phyloP scores from a whole-genome alignment of 2,113 vertebrate genomes.

The Alethe castanea region DNA sequence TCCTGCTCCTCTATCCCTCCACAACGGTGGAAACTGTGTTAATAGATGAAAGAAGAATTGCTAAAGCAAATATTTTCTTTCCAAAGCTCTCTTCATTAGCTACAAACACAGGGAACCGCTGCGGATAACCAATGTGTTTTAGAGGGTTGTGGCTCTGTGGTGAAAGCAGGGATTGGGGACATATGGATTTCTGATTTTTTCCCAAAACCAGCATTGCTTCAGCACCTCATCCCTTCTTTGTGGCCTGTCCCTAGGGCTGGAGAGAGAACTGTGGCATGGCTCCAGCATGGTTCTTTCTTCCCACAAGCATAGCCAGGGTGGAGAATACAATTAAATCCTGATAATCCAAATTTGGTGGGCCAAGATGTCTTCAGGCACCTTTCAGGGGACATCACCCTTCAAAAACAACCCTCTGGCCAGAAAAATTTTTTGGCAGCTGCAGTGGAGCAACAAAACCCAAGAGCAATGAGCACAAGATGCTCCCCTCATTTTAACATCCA shows the following conservation, averaged over 20 bases:
- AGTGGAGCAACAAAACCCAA: background rate
- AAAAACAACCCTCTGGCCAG: too few species aligned
- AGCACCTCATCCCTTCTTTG: background rate
- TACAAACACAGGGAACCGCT: background rate
- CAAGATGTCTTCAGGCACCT: background rate
- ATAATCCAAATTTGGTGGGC: background rate
- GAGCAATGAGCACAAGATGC: background rate
- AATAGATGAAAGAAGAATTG: background rate
- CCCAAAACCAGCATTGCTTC: background rate
- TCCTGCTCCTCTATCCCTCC: background rate
- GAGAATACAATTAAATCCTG: rapidly evolving
- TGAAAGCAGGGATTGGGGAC: background rate
- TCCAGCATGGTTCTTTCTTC: background rate
- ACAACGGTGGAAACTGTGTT: rapidly evolving
- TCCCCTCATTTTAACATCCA: background rate
- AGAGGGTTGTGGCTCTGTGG: background rate
- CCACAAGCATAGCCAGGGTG: rapidly evolving
- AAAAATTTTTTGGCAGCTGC: background rate
- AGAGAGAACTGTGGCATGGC: background rate
- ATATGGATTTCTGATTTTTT: background rate
- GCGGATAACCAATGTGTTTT: rapidly evolving
- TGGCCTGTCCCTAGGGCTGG: background rate
- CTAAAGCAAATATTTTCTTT: constrained; percentile 27
- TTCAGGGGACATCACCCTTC: background rate
- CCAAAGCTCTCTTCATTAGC: background rate